These are phyloP conservation scores for Cetonia aurata DNA, from an alignment of 2,888 invertebrate genomes.

Conservation along the genomic window DNA sequence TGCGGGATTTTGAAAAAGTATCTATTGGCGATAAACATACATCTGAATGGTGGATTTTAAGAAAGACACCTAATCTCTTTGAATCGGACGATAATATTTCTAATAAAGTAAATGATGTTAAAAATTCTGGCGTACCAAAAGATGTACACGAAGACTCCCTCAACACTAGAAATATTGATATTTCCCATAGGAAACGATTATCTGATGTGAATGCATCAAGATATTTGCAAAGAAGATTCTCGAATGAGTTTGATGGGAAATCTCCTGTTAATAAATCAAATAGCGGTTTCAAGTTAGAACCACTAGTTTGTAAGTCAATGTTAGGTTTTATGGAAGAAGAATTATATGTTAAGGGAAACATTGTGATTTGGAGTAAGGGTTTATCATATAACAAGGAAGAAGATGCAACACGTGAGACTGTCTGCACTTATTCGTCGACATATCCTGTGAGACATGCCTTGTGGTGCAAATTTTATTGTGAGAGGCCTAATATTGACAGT, in stretches of 20 bases:
- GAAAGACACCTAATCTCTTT: slow-evolving; percentile 57
- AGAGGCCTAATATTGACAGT: slow-evolving; percentile 70
- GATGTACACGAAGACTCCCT: slow-evolving; percentile 58
- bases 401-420: slow-evolving; percentile 70
- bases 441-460: slow-evolving; percentile 85
- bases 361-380: slow-evolving; percentile 85
- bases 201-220: slow-evolving; percentile 57
- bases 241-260: slow-evolving; percentile 41
- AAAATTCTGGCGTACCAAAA: slow-evolving; percentile 43
- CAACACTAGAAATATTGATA: slow-evolving; percentile 57
- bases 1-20: slow-evolving; percentile 82
- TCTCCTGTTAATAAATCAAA: slow-evolving; percentile 32
- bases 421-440: slow-evolving; percentile 85
- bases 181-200: slow-evolving; percentile 56
- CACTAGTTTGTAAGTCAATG: slow-evolving; percentile 59
- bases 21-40: slow-evolving; percentile 75
- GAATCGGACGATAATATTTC: slow-evolving; percentile 3
- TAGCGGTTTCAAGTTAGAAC: slow-evolving; percentile 62
- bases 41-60: slow-evolving; percentile 72
- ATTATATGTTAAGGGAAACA: slow-evolving; percentile 86
- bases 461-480: slow-evolving; percentile 77
- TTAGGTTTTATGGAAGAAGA: slow-evolving; percentile 82
- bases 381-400: slow-evolving; percentile 69
- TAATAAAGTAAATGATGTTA: slow-evolving; percentile 3
- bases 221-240: slow-evolving; percentile 39